Percentiles rank a stretch among this genome's conserved stretches.
These are phyloP conservation scores for Clarias macrocephalus DNA, from an alignment of 2,113 vertebrate genomes.

Conservation along the genomic window DNA sequence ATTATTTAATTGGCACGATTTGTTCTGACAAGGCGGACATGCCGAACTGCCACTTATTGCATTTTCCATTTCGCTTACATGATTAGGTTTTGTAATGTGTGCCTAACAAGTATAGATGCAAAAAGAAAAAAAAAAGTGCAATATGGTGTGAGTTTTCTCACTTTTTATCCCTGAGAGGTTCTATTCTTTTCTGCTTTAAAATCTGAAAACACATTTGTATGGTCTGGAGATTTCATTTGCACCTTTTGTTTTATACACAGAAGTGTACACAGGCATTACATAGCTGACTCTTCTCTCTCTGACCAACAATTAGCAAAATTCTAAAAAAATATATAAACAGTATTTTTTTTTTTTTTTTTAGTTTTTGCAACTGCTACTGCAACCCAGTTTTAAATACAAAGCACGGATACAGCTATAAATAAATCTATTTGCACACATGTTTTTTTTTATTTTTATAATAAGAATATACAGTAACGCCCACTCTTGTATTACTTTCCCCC, in stretches of 20 bases:
- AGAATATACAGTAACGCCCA: conserved; percentile 6
- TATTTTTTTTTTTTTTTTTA: neutral
- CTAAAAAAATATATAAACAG: neutral
- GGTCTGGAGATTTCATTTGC: conserved; percentile 24
- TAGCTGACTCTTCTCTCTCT: conserved; percentile 3
- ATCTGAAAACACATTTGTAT: conserved; percentile 24
- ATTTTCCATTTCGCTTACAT: conserved; percentile 55
- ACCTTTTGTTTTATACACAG: conserved; percentile 5
- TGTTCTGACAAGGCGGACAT: conserved; percentile 65
- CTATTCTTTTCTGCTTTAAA: conserved; percentile 1
- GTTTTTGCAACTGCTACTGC: neutral
- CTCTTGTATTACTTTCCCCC: conserved; percentile 37
- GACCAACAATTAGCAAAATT: conserved; percentile 16
- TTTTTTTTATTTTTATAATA: conserved; percentile 2
- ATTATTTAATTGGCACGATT: conserved; percentile 71
- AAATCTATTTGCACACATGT: neutral
- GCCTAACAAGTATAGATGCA: conserved; percentile 38
- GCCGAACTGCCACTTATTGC: conserved; percentile 54
- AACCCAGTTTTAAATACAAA: neutral
- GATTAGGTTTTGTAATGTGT: conserved; percentile 51
- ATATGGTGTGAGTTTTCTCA: conserved; percentile 4
- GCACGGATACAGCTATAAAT: neutral
- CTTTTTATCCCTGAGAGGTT: conserved; percentile 8
- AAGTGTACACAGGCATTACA: conserved; percentile 5
- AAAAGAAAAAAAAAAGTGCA: neutral